Conservation (phyloP, 2,797 vertebrate genomes). For the Chaunax sp. region DNA sequence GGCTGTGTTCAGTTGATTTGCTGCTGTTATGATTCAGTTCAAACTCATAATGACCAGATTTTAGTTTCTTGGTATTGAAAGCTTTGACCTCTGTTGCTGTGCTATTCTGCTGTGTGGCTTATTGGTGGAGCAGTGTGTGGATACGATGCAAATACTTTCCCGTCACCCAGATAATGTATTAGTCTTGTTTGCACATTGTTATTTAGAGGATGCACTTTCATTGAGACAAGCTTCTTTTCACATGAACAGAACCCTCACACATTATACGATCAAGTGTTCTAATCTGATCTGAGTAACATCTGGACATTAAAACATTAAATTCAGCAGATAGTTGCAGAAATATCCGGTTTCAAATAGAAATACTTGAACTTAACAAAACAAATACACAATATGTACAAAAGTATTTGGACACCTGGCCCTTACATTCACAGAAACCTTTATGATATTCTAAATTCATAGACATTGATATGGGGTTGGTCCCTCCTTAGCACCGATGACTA, state of each 20-base stretch:
- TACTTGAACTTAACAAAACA: background rate
- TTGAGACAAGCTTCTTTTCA: background rate
- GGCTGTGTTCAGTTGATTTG: conserved; percentile 51
- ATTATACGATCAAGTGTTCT: no score
- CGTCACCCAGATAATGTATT: background rate
- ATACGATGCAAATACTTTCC: background rate
- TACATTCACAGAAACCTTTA: no score
- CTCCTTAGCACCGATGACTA: no score
- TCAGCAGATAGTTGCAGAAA: background rate
- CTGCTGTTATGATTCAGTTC: background rate
- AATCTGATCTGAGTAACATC: no score
- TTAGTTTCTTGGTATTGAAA: background rate
- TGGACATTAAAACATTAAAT: background rate
- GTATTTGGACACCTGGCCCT: no score
- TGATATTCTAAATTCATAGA: no score
- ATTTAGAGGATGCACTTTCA: background rate
- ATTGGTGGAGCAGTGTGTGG: background rate
- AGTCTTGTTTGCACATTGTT: background rate
- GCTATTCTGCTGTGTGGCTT: background rate
- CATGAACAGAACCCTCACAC: background rate
- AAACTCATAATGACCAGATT: conserved; percentile 1
- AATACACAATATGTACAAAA: no score
- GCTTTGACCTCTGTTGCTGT: background rate
- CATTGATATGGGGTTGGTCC: no score
- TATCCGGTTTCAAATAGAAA: background rate